Conservation (phyloP, 2,113 vertebrate species). For the Lipophrys pholis region DNA sequence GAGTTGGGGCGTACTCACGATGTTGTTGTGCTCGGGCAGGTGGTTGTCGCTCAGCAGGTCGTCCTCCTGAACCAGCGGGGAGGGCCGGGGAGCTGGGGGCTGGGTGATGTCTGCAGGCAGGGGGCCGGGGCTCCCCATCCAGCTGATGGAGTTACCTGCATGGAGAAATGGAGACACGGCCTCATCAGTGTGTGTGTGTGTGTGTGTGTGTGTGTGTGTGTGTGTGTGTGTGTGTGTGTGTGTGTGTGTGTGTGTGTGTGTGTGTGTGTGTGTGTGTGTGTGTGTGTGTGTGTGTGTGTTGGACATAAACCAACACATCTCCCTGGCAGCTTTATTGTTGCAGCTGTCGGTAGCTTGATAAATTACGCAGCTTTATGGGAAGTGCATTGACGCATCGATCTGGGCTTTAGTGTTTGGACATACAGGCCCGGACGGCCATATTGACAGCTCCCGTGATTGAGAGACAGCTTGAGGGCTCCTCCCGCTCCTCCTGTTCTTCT, state of each 20-base stretch:
- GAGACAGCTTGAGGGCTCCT: conserved; percentile 39
- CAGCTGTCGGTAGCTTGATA: conserved; percentile 53
- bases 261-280: conserved; percentile 14
- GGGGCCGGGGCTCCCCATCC: conserved; percentile 72
- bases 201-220: conserved; percentile 19
- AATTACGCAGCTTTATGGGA: conserved; percentile 62
- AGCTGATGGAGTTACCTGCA: conserved; percentile 79
- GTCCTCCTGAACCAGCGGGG: conserved; percentile 71
- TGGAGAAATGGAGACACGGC: conserved; percentile 40
- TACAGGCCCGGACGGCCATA: conserved; percentile 46
- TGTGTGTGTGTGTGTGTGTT: conserved; percentile 5
- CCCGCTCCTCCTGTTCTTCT: background rate
- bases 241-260: conserved; percentile 9
- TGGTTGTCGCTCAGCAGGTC: conserved; percentile 76
- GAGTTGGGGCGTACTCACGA: conserved; percentile 62
- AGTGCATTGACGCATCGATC: conserved; percentile 59
- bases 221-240: background rate
- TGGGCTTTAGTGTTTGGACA: conserved; percentile 59
- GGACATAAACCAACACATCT: conserved; percentile 62
- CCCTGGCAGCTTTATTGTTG: conserved; percentile 70
- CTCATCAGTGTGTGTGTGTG: background rate
- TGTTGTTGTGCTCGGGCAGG: conserved; percentile 75
- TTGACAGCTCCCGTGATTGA: conserved; percentile 59
- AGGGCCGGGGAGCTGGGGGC: conserved; percentile 70
- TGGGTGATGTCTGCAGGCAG: conserved; percentile 70